Conservation (phyloP, 2,888 invertebrate genomes). For the Poecilobothrus nobilitatus region DNA sequence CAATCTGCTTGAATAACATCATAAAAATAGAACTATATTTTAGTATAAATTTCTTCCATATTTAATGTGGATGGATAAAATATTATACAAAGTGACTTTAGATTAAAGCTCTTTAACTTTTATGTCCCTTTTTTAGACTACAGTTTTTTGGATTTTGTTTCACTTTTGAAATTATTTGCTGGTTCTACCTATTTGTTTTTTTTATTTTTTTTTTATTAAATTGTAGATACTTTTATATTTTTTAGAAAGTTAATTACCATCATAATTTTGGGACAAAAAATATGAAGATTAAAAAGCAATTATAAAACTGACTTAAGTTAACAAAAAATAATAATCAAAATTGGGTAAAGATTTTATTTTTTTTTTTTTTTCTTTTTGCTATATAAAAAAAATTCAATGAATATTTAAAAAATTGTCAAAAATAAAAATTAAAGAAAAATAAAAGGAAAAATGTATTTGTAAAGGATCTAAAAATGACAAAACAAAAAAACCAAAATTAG, state of each 20-base stretch:
- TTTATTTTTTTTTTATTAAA: too few species aligned
- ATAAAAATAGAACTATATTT: too few species aligned
- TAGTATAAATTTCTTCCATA: too few species aligned
- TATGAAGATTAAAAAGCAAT: constrained; percentile 1
- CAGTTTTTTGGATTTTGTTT: neutral
- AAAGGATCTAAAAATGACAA: neutral
- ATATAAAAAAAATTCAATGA: neutral
- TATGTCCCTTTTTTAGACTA: too few species aligned
- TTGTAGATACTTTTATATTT: neutral
- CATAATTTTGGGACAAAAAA: neutral
- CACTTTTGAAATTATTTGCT: neutral
- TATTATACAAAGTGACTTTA: too few species aligned
- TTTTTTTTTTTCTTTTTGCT: too few species aligned
- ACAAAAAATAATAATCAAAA: neutral
- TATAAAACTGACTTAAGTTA: neutral
- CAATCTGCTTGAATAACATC: too few species aligned
- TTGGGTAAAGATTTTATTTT: neutral
- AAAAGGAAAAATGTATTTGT: neutral
- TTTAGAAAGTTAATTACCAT: neutral
- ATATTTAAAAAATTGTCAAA: neutral
- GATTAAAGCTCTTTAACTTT: too few species aligned
- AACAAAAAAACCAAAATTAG: too few species aligned
- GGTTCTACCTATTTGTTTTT: too few species aligned
- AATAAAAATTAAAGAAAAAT: neutral
- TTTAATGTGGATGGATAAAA: too few species aligned